phyloP scores from a whole-genome alignment of 2,113 vertebrate genomes.

The Thunnus thynnus region DNA sequence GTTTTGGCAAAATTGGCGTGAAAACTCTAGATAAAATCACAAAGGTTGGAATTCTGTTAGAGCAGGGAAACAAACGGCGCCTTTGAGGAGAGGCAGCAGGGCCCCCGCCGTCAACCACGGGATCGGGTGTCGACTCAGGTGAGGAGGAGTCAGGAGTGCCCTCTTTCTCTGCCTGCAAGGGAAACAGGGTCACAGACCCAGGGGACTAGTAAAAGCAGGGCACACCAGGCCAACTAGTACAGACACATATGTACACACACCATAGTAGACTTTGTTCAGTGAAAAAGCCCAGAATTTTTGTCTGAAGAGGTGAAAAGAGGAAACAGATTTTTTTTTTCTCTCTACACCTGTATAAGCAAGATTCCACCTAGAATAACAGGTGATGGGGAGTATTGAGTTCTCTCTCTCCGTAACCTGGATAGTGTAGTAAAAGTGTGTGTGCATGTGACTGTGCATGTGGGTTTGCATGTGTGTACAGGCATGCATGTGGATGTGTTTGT shows the following conservation, averaged over 20 bases:
- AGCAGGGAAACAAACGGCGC: slow-evolving; percentile 73
- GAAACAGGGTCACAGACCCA: slow-evolving; percentile 75
- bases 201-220: slow-evolving; percentile 75
- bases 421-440: slow-evolving; percentile 19
- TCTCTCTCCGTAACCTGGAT: slow-evolving; percentile 33
- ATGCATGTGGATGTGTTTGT: slow-evolving; percentile 17
- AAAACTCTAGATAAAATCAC: slow-evolving; percentile 83
- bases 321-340: slow-evolving; percentile 42
- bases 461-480: neutral
- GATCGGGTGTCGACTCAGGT: slow-evolving; percentile 81
- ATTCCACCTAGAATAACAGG: slow-evolving; percentile 75
- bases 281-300: slow-evolving; percentile 49
- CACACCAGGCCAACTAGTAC: slow-evolving; percentile 59
- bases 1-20: slow-evolving; percentile 83
- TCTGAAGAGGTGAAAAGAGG: slow-evolving; percentile 64
- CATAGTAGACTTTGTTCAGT: slow-evolving; percentile 46
- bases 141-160: slow-evolving; percentile 65
- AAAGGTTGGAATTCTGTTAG: slow-evolving; percentile 71
- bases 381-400: slow-evolving; percentile 68
- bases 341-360: slow-evolving; percentile 79
- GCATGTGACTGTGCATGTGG: neutral
- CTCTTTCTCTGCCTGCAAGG: slow-evolving; percentile 57
- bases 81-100: slow-evolving; percentile 69
- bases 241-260: slow-evolving; percentile 50
- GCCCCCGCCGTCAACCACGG: slow-evolving; percentile 68